These are phyloP conservation scores for Drosophila melanogaster DNA, from an alignment of 1,140 invertebrate species.

Conservation along the genomic window Release_6_plus_ISO1_MT NT_033779.5:14536501-14537000, in stretches of 20 bases:
- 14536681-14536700: background rate
- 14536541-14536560: background rate
- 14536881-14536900: slow-evolving; percentile 58
- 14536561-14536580: background rate
- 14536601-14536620: background rate
- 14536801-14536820: slow-evolving; percentile 50
- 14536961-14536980: background rate
- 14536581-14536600: background rate
- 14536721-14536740: slow-evolving; percentile 20
- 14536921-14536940: slow-evolving; percentile 54
- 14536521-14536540: background rate
- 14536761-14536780: slow-evolving; percentile 59
- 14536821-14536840: slow-evolving; percentile 66
- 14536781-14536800: slow-evolving; percentile 22
- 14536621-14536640: background rate
- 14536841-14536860: slow-evolving; percentile 79
- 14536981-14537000: slow-evolving; percentile 4
- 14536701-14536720: slow-evolving; percentile 8
- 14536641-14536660: no score
- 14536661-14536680: background rate
- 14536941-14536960: slow-evolving; percentile 9
- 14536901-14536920: slow-evolving; percentile 70
- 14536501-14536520: slow-evolving; percentile 6
- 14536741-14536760: slow-evolving; percentile 30
- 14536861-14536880: slow-evolving; percentile 52